A percentile compares a stretch with the other conserved stretches of the same genome.
Evolutionary conservation across 2,113 vertebrate species (phyloP).

Genomic region (Kryptolebias marmoratus): DNA sequence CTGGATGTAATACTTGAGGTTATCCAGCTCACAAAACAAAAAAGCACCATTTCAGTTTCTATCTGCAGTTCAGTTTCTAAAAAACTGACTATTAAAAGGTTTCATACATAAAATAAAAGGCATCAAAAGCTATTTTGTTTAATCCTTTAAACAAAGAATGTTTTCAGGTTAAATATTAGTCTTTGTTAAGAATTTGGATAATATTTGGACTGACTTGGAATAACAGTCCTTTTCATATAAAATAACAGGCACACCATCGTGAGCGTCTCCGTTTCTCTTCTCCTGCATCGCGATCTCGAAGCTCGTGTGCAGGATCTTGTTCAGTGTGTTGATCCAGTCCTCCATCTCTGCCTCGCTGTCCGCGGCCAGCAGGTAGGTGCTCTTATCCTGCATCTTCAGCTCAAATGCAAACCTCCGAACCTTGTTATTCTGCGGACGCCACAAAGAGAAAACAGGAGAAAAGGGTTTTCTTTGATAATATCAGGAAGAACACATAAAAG

Average conservation of each 20-base stretch:
- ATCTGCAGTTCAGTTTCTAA: background rate
- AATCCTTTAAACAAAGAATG: background rate
- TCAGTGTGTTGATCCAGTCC: slow-evolving; percentile 94
- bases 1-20: background rate
- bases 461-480: background rate
- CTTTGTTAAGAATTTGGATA: slow-evolving; percentile 2
- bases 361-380: slow-evolving; percentile 93
- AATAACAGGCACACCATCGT: slow-evolving; percentile 80
- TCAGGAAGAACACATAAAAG: background rate
- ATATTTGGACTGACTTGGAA: slow-evolving; percentile 21
- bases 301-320: slow-evolving; percentile 96
- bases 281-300: slow-evolving; percentile 98
- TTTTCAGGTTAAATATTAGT: slow-evolving; percentile 24
- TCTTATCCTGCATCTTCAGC: slow-evolving; percentile 99
- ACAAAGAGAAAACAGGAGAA: background rate
- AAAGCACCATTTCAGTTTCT: background rate
- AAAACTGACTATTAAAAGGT: background rate
- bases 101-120: background rate
- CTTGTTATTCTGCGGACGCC: slow-evolving; percentile 87
- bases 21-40: background rate
- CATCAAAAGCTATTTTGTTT: background rate
- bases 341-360: slow-evolving; percentile 97
- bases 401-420: slow-evolving; percentile 96
- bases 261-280: slow-evolving; percentile 94
- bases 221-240: slow-evolving; percentile 13